Evolutionary conservation across 2,113 vertebrate species (phyloP).

Genomic region (Plecotus auritus): DNA sequence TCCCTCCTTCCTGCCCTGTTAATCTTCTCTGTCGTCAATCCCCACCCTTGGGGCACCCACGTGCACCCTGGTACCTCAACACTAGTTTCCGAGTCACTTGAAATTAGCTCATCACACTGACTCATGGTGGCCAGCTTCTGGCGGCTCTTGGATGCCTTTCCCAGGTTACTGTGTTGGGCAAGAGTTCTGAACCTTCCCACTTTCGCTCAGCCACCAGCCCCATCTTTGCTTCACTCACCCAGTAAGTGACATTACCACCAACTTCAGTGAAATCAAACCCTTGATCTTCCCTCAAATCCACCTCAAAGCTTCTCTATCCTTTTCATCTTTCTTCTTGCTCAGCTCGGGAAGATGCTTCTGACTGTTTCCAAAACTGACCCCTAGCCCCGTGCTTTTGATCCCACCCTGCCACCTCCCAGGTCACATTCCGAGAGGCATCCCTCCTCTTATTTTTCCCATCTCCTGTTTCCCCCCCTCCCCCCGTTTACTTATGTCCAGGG

Average conservation of each 20-base stretch:
- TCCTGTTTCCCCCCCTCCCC: neutral
- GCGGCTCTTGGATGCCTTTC: neutral
- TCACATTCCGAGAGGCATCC: no score
- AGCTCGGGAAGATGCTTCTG: neutral
- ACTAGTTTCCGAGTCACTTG: no score
- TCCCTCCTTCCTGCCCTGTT: neutral
- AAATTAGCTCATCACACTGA: neutral
- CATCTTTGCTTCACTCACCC: neutral
- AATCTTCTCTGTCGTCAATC: no score
- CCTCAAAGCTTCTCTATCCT: fast-evolving
- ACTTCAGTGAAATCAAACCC: neutral
- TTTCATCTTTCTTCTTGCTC: neutral
- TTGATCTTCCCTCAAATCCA: neutral
- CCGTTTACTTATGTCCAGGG: fast-evolving
- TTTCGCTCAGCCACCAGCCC: neutral
- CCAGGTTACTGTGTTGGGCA: neutral
- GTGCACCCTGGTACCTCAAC: fast-evolving
- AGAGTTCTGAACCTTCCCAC: neutral
- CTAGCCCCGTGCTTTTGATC: neutral
- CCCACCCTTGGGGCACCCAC: neutral
- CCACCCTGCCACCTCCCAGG: no score
- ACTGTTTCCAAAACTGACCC: neutral
- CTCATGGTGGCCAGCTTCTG: fast-evolving
- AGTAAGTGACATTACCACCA: fast-evolving
- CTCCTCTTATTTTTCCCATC: fast-evolving